These are phyloP conservation scores for Glaucidium brasilianum DNA, from an alignment of 2,113 vertebrate genomes.

Conservation along the genomic window DNA sequence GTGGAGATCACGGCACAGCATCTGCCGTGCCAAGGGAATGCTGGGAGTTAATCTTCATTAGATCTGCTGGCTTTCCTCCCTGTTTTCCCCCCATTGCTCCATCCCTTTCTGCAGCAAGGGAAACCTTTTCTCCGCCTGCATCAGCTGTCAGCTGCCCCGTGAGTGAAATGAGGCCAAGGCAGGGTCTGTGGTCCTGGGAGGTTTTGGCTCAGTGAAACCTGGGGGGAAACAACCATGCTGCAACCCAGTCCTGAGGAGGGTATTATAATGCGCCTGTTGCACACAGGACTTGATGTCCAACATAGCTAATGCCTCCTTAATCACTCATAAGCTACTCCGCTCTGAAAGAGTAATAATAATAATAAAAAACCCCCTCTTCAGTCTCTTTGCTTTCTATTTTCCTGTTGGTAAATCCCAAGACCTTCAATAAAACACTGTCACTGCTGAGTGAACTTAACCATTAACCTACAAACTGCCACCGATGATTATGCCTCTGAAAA, in stretches of 20 bases:
- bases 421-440: neutral
- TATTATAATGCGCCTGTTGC: neutral
- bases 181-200: accelerated
- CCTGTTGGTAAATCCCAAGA: conserved; percentile 17
- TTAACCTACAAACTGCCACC: conserved; percentile 7
- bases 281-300: neutral
- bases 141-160: neutral
- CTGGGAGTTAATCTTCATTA: no score
- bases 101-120: accelerated
- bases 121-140: neutral
- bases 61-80: neutral
- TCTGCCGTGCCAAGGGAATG: accelerated
- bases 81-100: accelerated
- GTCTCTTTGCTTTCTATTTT: conserved; percentile 25
- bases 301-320: conserved; percentile 37
- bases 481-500: conserved; percentile 45
- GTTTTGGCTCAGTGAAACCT: neutral
- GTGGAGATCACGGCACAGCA: accelerated
- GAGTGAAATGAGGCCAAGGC: neutral
- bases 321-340: conserved; percentile 32
- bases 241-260: neutral
- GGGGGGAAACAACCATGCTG: accelerated
- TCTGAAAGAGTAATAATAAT: neutral
- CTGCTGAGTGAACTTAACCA: conserved; percentile 14
- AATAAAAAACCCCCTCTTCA: neutral